Conservation (phyloP, 2,888 invertebrate species). For the Drosophila buzzatii region DNA sequence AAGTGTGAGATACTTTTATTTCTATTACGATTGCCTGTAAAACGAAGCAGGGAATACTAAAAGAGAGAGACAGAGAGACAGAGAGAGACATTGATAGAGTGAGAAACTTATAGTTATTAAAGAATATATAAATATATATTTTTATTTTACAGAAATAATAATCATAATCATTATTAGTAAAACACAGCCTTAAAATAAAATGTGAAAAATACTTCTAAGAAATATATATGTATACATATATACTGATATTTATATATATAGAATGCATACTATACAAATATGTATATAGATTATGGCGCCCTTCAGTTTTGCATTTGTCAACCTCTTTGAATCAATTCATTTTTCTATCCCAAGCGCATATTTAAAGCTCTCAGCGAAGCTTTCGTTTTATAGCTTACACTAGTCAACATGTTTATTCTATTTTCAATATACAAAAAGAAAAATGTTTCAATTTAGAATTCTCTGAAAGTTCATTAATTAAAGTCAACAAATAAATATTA, state of each 20-base stretch:
- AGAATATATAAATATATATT: not conserved
- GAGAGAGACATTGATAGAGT: not conserved
- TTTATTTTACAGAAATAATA: not conserved
- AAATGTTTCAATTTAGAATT: not conserved
- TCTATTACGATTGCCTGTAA: slow-evolving; percentile 14
- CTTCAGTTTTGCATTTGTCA: not conserved
- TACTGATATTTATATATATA: not conserved
- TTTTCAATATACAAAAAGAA: not conserved
- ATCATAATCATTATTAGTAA: not conserved
- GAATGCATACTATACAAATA: too few species aligned
- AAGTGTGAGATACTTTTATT: slow-evolving; percentile 36
- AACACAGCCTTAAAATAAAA: too few species aligned
- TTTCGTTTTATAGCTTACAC: not conserved
- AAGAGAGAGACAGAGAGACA: not conserved
- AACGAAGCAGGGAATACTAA: not conserved
- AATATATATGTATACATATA: not conserved
- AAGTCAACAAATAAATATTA: not conserved
- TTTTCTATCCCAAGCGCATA: slow-evolving; percentile 2
- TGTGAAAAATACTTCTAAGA: not conserved
- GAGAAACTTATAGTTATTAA: not conserved
- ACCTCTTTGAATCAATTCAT: not conserved
- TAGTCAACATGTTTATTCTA: not conserved
- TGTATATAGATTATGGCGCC: not conserved
- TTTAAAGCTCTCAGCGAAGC: not conserved
- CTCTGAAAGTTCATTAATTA: not conserved